These are phyloP conservation scores for Damaliscus lunatus DNA, from an alignment of 2,113 vertebrate species.

Conservation along the genomic window DNA sequence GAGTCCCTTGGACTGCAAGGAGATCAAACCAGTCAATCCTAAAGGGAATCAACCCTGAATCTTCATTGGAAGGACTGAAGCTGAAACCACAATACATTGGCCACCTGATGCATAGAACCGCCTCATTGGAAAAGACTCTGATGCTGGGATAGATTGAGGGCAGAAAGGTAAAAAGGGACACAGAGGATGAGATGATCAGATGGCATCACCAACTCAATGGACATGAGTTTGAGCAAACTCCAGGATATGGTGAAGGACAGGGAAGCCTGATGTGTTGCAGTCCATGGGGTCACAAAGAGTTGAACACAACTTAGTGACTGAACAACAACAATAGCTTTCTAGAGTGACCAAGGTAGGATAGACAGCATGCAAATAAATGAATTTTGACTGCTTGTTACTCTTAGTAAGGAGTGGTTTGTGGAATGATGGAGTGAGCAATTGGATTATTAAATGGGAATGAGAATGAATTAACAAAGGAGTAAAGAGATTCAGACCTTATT, in stretches of 20 bases:
- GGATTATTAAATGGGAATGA: neutral
- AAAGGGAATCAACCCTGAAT: neutral
- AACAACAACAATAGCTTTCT: neutral
- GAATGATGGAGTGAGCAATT: neutral
- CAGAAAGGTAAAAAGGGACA: neutral
- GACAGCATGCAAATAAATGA: neutral
- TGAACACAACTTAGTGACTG: neutral
- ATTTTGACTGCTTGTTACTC: neutral
- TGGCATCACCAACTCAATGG: neutral
- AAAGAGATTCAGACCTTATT: neutral
- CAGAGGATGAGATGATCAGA: neutral
- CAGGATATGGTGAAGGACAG: neutral
- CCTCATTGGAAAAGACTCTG: neutral
- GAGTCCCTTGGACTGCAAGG: neutral
- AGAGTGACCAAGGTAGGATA: neutral
- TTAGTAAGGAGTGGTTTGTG: neutral
- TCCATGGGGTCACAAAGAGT: neutral
- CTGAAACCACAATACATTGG: neutral
- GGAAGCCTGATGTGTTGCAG: neutral
- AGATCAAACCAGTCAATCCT: neutral
- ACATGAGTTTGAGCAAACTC: neutral
- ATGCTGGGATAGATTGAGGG: neutral
- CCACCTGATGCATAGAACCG: fast-evolving
- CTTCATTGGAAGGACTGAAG: neutral
- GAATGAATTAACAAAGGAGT: neutral